Evolutionary conservation across 2,113 vertebrate species (phyloP).

Genomic region (Numenius arquata): DNA sequence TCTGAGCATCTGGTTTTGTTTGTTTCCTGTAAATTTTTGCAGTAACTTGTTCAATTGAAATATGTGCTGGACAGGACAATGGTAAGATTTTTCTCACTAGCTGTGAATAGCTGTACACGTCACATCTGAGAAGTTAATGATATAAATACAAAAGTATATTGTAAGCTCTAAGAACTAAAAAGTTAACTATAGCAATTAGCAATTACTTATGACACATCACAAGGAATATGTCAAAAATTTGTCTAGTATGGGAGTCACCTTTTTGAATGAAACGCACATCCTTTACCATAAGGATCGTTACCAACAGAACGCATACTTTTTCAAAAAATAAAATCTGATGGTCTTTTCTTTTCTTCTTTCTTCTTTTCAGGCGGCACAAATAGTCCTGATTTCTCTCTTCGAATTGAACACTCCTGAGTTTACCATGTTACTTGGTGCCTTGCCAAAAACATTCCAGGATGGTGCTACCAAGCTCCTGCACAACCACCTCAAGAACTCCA

Average conservation of each 20-base stretch:
- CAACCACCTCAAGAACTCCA: constrained; percentile 97
- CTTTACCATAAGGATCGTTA: neutral
- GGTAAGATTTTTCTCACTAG: neutral
- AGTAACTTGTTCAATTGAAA: neutral
- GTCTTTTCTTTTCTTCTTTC: neutral
- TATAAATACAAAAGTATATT: neutral
- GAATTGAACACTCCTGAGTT: constrained; percentile 98
- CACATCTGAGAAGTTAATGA: neutral
- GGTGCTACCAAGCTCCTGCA: constrained; percentile 98
- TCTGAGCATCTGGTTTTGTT: neutral
- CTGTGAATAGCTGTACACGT: neutral
- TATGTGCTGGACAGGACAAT: neutral
- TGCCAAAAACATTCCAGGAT: constrained; percentile 99
- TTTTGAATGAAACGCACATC: neutral
- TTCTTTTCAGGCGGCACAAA: constrained; percentile 88
- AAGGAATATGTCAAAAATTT: neutral
- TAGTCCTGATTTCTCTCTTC: constrained; percentile 96
- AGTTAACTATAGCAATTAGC: neutral
- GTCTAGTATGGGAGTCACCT: neutral
- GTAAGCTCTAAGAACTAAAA: neutral
- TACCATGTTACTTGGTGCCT: constrained; percentile 98
- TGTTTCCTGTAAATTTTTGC: neutral
- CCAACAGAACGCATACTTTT: neutral
- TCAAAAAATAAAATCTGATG: neutral
- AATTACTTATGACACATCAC: neutral